phyloP scores from a whole-genome alignment of 2,113 vertebrate species.

The Progne subis region DNA sequence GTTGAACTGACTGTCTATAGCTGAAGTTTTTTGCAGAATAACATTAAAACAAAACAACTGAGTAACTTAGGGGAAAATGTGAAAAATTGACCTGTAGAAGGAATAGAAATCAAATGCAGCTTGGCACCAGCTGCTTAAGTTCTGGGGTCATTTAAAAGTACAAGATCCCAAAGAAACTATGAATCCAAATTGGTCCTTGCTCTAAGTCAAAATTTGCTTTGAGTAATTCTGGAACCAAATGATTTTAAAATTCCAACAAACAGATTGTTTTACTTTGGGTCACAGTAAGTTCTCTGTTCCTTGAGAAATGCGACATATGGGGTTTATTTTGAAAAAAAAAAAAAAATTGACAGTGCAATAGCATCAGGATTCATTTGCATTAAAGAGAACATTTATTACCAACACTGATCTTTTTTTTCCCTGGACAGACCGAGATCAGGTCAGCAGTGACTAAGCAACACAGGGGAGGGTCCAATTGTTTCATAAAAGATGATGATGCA shows the following conservation, averaged over 20 bases:
- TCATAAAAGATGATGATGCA: slow-evolving; percentile 27
- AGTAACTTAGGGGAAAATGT: neutral
- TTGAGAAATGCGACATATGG: neutral
- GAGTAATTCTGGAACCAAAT: neutral
- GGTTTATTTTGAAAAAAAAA: neutral
- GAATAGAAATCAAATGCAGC: neutral
- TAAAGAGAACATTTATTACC: neutral
- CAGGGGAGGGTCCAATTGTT: slow-evolving; percentile 34
- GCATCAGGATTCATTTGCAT: neutral
- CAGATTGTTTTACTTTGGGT: neutral
- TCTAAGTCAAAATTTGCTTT: neutral
- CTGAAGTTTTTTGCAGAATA: neutral
- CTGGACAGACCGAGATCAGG: neutral
- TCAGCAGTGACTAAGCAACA: neutral
- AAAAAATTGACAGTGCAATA: neutral
- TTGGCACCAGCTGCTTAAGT: neutral
- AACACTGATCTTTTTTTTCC: neutral
- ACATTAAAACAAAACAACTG: neutral
- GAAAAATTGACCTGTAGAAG: neutral
- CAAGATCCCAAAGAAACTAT: neutral
- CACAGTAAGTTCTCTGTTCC: neutral
- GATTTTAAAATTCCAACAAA: neutral
- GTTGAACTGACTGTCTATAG: neutral
- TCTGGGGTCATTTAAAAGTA: neutral
- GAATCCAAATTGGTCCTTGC: neutral